phyloP scores from a whole-genome alignment of 2,113 vertebrate genomes.

The Lycaon pictus region DNA sequence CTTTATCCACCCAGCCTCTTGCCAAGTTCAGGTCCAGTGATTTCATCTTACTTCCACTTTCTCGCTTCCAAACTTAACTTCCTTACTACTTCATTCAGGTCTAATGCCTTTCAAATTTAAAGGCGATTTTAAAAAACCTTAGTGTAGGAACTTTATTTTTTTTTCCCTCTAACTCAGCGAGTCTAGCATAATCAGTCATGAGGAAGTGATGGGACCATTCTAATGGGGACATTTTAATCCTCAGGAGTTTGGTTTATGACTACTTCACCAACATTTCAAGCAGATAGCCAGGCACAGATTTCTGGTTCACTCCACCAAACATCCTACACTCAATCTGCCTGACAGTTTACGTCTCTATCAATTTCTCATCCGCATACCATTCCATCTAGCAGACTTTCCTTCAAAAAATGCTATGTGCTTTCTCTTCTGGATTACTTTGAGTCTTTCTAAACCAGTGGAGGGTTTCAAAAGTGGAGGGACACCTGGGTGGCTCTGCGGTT shows the following conservation, averaged over 20 bases:
- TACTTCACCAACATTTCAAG: constrained; percentile 53
- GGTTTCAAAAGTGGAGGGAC: neutral
- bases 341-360: constrained; percentile 18
- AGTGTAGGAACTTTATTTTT: neutral
- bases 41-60: neutral
- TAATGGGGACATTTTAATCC: constrained; percentile 13
- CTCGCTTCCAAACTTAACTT: neutral
- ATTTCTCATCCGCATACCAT: neutral
- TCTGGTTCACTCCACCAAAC: constrained; percentile 42
- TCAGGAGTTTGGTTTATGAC: constrained; percentile 8
- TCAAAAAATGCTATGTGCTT: neutral
- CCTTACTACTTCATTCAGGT: neutral
- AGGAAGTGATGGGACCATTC: neutral
- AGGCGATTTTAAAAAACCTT: neutral
- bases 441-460: constrained; percentile 13
- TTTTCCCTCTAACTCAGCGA: neutral
- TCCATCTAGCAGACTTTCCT: constrained; percentile 45
- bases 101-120: neutral
- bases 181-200: neutral
- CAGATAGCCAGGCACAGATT: constrained; percentile 61
- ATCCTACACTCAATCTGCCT: constrained; percentile 73
- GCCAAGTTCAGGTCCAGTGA: neutral
- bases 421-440: neutral
- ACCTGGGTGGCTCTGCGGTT: too few species aligned
- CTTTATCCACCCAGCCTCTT: neutral